Evolutionary conservation across 2,797 vertebrate species (phyloP).

Genomic region (Rhynchotus rufescens): DNA sequence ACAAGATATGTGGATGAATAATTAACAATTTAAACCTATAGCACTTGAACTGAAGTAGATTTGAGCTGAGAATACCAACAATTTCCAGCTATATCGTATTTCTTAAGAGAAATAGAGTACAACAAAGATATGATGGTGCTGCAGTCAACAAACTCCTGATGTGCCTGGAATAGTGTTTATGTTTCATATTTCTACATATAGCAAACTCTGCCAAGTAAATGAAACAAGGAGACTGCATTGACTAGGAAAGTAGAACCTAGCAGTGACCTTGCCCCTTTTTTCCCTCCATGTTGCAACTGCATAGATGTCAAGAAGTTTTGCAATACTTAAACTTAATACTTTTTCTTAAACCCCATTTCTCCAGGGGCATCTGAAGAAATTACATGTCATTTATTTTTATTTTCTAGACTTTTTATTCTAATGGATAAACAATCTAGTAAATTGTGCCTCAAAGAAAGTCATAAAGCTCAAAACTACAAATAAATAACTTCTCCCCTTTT

Average conservation of each 20-base stretch:
- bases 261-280: neutral
- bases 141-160: neutral
- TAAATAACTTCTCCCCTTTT: neutral
- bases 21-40: neutral
- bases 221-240: neutral
- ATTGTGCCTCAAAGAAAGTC: neutral
- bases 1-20: neutral
- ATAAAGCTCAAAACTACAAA: neutral
- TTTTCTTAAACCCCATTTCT: neutral
- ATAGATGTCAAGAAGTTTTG: neutral
- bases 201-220: neutral
- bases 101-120: neutral
- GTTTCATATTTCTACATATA: accelerated
- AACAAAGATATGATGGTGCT: accelerated
- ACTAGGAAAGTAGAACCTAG: neutral
- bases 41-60: neutral
- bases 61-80: neutral
- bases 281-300: neutral
- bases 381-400: neutral
- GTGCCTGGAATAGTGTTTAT: neutral
- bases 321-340: neutral
- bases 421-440: neutral
- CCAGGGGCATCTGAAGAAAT: neutral
- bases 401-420: neutral
- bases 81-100: neutral